Evolutionary conservation across 2,113 vertebrate species (phyloP), one percentile per base, ranked within the genome.

Genomic region (Cyprichromis sp.): DNA sequence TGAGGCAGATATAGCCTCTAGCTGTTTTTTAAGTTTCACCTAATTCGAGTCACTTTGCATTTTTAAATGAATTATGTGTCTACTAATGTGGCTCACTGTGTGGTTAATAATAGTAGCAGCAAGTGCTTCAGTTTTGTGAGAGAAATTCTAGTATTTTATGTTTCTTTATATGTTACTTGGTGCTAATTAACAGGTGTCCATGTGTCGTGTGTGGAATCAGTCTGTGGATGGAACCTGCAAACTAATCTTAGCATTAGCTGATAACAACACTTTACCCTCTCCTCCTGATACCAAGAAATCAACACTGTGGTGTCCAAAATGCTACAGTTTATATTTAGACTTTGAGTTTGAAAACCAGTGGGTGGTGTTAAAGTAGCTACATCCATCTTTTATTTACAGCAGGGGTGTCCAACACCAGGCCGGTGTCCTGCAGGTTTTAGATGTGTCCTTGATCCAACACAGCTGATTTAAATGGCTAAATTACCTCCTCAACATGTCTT

Each of bases 351-450:
- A 38, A 73, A 47, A 29, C 9, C 40, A 10, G 21, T 0, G 14
- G 24, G 68, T 47, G 24, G 1, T 16, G 8, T 26, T 17, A 45
- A 21, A 73, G 21, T 47, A 24, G 14, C 13, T 45, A 16, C 40
- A 17, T 17, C 14, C 68, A 5, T 11, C 68, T 47, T 11, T 76
- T 29, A 76, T 47, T 45, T 76, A 29, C 59, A 61, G 59, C 16
- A 34, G 57, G 57, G 16, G 57, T 19, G 29, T 10, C 57, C 29
- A 11, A 61, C 57, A 34, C 57, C 57, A 34, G 29, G 29, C 16
- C 0, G 16, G 29, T 61, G 16, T 19, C 5, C 57, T 34, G 29
- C 29, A 34, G 16, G 5, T 34, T 34, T 61, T 34, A 10, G 3
- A 10, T 0, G 57, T 34, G 14, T 19, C 29, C 59, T 63, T 63